Conservation (phyloP, 92 coral and sea anemone species). For the Meandrina meandrites region DNA sequence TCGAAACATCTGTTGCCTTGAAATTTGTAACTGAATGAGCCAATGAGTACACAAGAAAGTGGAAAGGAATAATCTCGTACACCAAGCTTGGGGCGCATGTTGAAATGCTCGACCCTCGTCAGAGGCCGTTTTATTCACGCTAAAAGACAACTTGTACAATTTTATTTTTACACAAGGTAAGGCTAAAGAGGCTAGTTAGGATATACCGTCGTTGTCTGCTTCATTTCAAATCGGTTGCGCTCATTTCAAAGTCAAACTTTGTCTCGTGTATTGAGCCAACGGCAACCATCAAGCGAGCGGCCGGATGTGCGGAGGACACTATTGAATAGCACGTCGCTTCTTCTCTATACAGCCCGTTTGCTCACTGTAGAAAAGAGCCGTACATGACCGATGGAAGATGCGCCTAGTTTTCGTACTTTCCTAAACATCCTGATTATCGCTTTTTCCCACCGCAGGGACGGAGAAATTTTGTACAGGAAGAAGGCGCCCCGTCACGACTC, state of each 20-base stretch:
- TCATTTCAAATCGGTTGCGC: conserved; percentile 8
- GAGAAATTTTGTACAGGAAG: neutral
- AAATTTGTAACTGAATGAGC: neutral
- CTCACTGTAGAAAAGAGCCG: neutral
- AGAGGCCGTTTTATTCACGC: neutral
- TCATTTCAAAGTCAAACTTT: conserved; percentile 17
- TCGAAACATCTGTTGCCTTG: neutral
- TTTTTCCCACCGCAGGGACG: conserved; percentile 11
- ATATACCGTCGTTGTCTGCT: neutral
- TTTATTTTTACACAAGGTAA: conserved; percentile 2
- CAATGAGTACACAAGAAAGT: neutral
- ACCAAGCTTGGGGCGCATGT: neutral
- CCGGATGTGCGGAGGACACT: neutral
- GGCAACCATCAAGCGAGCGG: neutral
- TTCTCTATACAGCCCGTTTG: neutral
- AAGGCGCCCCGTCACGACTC: conserved; percentile 13
- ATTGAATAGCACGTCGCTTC: neutral
- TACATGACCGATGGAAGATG: neutral
- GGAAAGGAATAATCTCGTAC: conserved; percentile 3
- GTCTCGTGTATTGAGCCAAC: conserved; percentile 1
- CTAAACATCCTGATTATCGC: conserved; percentile 31
- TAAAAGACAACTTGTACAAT: neutral
- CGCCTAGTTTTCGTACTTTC: neutral
- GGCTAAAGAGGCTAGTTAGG: neutral
- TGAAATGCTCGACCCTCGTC: neutral